phyloP scores from a whole-genome alignment of 2,113 vertebrate species.

The Triplophysa rosa region DNA sequence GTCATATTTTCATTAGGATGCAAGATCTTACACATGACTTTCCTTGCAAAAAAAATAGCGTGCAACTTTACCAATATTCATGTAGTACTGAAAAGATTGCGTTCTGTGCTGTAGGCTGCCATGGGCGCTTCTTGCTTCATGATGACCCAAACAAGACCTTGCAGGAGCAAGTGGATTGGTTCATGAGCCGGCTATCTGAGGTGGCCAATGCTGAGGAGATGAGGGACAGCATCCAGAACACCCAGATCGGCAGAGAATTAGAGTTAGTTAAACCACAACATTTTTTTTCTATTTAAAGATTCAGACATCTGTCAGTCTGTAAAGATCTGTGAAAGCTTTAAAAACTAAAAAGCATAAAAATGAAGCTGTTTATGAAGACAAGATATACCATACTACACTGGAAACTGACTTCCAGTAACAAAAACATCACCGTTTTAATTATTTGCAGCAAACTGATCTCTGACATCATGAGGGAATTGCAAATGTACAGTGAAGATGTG shows the following conservation, averaged over 20 bases:
- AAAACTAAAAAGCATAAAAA: background rate
- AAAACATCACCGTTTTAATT: background rate
- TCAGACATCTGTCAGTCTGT: background rate
- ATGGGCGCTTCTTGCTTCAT: conserved; percentile 53
- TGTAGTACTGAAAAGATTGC: background rate
- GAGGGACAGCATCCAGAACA: conserved; percentile 55
- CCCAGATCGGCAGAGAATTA: conserved; percentile 70
- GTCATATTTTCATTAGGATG: background rate
- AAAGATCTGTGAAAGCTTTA: background rate
- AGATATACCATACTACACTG: too few relatives aligned
- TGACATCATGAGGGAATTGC: conserved; percentile 72
- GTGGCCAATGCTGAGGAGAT: conserved; percentile 60
- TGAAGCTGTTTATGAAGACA: too few relatives aligned
- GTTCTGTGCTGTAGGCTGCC: conserved; percentile 61
- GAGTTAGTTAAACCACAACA: conserved; percentile 69
- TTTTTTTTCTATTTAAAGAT: background rate
- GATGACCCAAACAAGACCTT: conserved; percentile 51
- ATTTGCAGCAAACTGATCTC: conserved; percentile 70
- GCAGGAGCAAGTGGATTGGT: conserved; percentile 65
- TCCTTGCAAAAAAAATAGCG: background rate
- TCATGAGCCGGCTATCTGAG: conserved; percentile 63
- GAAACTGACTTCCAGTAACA: background rate
- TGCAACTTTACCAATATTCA: background rate
- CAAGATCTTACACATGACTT: background rate
- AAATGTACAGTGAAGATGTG: conserved; percentile 65